Conservation (phyloP, 64 coral and sea anemone species). For the Stichodactyla mertensii region DNA sequence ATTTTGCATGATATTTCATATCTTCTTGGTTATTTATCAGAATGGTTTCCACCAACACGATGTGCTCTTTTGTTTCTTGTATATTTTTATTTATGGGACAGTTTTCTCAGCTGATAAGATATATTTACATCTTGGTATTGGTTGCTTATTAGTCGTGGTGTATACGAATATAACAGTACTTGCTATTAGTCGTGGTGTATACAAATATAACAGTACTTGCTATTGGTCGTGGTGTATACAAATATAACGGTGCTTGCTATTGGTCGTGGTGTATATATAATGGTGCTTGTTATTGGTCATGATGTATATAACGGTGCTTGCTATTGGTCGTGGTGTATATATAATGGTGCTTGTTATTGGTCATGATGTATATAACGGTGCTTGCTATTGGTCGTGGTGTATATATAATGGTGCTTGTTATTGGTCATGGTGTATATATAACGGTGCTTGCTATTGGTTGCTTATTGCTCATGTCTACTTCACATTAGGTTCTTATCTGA, state of each 20-base stretch:
- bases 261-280: background rate
- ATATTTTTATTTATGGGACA: too few species aligned
- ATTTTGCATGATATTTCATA: too few species aligned
- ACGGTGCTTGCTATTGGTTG: constrained; percentile 5
- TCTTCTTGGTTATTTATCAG: too few species aligned
- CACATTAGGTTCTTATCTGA: constrained; percentile 5
- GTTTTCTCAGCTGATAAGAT: too few species aligned
- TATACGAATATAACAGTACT: background rate
- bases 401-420: background rate
- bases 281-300: background rate
- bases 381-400: background rate
- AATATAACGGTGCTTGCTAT: background rate
- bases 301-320: background rate
- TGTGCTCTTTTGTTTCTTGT: too few species aligned
- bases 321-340: background rate
- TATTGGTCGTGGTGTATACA: background rate
- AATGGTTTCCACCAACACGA: too few species aligned
- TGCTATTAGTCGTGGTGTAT: background rate
- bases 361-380: background rate
- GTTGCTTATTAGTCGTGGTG: background rate
- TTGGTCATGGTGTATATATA: background rate
- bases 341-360: background rate
- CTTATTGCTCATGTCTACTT: constrained; percentile 12
- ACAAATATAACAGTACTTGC: background rate
- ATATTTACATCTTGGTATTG: background rate